Percentiles rank a stretch among this genome's conserved stretches.
Conservation (phyloP, 2,888 invertebrate species). For the Dicycla oo region DNA sequence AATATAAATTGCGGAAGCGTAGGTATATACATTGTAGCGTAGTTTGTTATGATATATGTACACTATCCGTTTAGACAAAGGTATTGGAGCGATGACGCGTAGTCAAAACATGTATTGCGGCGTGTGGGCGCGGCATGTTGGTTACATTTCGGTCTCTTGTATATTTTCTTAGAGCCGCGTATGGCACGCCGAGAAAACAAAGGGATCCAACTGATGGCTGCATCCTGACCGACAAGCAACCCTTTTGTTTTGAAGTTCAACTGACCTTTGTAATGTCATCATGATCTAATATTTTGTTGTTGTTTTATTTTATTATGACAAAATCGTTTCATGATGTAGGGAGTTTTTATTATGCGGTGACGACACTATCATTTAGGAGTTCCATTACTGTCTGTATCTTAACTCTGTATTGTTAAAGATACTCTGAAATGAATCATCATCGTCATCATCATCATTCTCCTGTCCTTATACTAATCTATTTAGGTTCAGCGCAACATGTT, state of each 20-base stretch:
- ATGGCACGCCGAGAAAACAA: slow-evolving; percentile 82
- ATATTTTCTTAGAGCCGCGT: slow-evolving; percentile 86
- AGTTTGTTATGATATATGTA: slow-evolving; percentile 50
- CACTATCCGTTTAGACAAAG: slow-evolving; percentile 59
- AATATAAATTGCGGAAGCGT: slow-evolving; percentile 51
- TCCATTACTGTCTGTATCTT: background rate
- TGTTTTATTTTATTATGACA: background rate
- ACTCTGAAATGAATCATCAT: slow-evolving; percentile 2
- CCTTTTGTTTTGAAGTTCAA: slow-evolving; percentile 69
- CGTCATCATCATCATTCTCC: no score
- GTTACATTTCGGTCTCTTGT: slow-evolving; percentile 86
- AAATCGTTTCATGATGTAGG: background rate
- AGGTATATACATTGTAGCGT: slow-evolving; percentile 17
- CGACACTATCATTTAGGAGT: background rate
- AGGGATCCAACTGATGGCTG: slow-evolving; percentile 80
- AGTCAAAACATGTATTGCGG: slow-evolving; percentile 77
- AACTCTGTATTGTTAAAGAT: background rate
- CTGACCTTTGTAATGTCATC: slow-evolving; percentile 46
- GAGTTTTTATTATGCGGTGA: background rate
- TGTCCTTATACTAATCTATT: no score
- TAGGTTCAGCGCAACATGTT: no score
- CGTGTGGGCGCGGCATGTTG: slow-evolving; percentile 81
- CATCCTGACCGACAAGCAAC: slow-evolving; percentile 75
- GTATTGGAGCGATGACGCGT: slow-evolving; percentile 68
- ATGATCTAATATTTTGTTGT: slow-evolving; percentile 11